phyloP scores from a whole-genome alignment of 2,888 invertebrate species.

The Ametastegia equiseti region DNA sequence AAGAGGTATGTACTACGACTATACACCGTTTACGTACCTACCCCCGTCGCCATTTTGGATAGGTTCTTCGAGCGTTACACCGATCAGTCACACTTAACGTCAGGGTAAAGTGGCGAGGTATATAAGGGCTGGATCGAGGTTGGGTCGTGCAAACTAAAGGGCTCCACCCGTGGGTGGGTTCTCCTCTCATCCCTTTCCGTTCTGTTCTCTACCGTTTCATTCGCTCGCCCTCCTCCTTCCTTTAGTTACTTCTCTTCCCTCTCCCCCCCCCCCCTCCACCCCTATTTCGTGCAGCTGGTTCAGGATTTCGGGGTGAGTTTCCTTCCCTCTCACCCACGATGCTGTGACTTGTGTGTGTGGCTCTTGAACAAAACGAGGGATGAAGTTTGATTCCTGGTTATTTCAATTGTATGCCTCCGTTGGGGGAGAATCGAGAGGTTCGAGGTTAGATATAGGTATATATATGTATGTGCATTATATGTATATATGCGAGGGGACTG shows the following conservation, averaged over 20 bases:
- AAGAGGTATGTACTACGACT: too few relatives aligned
- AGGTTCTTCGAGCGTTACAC: slow-evolving; percentile 55
- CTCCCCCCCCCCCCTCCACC: neutral
- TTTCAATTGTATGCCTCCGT: slow-evolving; percentile 1
- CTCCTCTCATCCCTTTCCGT: slow-evolving; percentile 47
- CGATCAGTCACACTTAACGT: slow-evolving; percentile 73
- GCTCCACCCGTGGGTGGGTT: slow-evolving; percentile 49
- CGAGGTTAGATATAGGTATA: neutral
- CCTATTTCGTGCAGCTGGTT: slow-evolving; percentile 14
- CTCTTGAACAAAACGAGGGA: slow-evolving; percentile 15
- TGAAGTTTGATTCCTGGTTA: slow-evolving; percentile 24
- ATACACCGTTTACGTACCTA: slow-evolving; percentile 6
- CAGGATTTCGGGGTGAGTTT: slow-evolving; percentile 17
- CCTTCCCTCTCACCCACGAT: neutral
- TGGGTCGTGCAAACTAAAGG: slow-evolving; percentile 63
- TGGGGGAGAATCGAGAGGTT: slow-evolving; percentile 22
- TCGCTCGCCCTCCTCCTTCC: neutral
- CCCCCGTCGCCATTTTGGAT: slow-evolving; percentile 62
- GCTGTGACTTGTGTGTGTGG: neutral
- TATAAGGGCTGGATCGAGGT: slow-evolving; percentile 70
- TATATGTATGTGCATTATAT: too few relatives aligned
- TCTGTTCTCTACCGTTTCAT: neutral
- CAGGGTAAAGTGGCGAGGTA: slow-evolving; percentile 69
- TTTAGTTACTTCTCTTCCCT: neutral
- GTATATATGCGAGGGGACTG: neutral